These are phyloP conservation scores for Rhinophrynus dorsalis DNA, from an alignment of 2,797 vertebrate genomes.

Conservation along the genomic window DNA sequence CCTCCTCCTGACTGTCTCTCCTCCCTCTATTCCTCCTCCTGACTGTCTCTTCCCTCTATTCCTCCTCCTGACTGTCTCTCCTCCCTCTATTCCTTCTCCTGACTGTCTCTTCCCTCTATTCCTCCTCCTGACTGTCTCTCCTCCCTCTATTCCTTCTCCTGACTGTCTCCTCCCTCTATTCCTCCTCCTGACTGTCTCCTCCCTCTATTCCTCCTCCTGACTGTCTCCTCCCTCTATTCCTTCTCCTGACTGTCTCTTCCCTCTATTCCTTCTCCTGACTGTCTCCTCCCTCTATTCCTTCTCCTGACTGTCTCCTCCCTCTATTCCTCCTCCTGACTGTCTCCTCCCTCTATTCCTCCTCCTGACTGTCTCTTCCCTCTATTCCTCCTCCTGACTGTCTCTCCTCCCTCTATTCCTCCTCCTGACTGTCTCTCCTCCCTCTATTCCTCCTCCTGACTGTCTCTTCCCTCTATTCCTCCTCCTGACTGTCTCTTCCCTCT, in stretches of 20 bases:
- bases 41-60: background rate
- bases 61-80: background rate
- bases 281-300: conserved; percentile 3
- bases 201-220: background rate
- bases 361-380: background rate
- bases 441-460: too few relatives aligned
- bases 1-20: background rate
- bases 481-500: background rate
- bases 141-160: background rate
- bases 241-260: background rate
- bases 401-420: background rate
- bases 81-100: background rate
- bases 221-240: conserved; percentile 5
- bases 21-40: too few relatives aligned
- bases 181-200: background rate
- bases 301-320: background rate
- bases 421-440: background rate
- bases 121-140: background rate
- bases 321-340: background rate
- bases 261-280: background rate
- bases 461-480: too few relatives aligned
- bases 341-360: background rate
- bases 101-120: conserved; percentile 1
- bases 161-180: conserved; percentile 2
- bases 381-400: background rate